phyloP scores from a whole-genome alignment of 1,140 invertebrate species.

The Paramacrobiotus metropolitanus region DNA sequence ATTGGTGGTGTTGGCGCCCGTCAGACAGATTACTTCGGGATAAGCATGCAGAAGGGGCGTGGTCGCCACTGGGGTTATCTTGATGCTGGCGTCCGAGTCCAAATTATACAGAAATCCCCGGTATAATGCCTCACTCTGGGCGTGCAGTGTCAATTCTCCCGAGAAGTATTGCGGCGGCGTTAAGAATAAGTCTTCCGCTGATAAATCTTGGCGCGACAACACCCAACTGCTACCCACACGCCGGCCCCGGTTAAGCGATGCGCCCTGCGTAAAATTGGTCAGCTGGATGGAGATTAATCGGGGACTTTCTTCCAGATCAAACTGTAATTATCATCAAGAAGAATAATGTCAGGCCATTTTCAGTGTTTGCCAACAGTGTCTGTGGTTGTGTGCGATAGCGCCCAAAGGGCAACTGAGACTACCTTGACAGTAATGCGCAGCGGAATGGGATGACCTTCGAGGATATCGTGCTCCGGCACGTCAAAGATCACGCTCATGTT shows the following conservation, averaged over 20 bases:
- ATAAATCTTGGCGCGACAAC: not conserved
- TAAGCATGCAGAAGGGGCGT: not conserved
- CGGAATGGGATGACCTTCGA: not conserved
- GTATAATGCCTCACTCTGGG: not conserved
- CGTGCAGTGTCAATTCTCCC: not conserved
- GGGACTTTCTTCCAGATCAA: not conserved
- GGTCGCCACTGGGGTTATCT: not conserved
- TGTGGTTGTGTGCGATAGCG: too few relatives aligned
- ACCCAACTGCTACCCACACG: not conserved
- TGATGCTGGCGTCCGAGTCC: not conserved
- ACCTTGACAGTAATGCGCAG: not conserved
- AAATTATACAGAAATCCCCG: not conserved
- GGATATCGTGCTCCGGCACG: not conserved
- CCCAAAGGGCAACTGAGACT: too few relatives aligned
- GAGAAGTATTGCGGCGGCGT: not conserved
- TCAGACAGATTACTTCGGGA: not conserved
- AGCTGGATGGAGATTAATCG: not conserved
- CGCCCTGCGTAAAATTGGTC: not conserved
- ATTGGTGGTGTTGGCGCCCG: not conserved
- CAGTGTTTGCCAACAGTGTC: too few relatives aligned
- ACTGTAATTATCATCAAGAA: not conserved
- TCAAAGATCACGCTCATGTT: slow-evolving; percentile 1
- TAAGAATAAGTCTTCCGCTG: not conserved
- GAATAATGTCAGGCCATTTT: too few relatives aligned
- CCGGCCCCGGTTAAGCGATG: not conserved